Evolutionary conservation across 2,888 invertebrate species (phyloP).

Genomic region (Perithous albicinctus): DNA sequence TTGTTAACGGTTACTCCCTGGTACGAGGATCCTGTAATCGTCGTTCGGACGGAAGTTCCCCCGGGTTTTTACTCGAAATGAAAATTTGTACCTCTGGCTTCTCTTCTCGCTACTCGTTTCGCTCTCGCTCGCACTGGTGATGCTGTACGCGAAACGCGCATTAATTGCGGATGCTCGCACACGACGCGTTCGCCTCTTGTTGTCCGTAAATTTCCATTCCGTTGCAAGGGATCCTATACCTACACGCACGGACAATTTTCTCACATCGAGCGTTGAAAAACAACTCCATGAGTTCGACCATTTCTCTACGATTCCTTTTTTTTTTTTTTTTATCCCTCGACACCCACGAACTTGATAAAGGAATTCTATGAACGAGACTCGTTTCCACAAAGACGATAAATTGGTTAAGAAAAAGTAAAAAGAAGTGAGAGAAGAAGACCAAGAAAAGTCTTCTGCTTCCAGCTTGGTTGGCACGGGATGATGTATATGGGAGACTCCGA

Average conservation of each 20-base stretch:
- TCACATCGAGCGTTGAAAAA: not conserved
- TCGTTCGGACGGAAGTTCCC: slow-evolving; percentile 43
- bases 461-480: not conserved
- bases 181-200: slow-evolving; percentile 37
- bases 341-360: slow-evolving; percentile 6
- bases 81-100: slow-evolving; percentile 56
- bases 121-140: slow-evolving; percentile 8
- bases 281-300: not conserved
- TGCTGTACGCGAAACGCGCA: slow-evolving; percentile 36
- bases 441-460: not conserved
- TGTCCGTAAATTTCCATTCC: slow-evolving; percentile 52
- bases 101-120: not conserved
- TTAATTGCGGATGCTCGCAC: slow-evolving; percentile 48
- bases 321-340: not conserved
- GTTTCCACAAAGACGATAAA: slow-evolving; percentile 17
- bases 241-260: slow-evolving; percentile 7
- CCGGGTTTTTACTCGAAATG: slow-evolving; percentile 43
- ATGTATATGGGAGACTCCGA: not conserved
- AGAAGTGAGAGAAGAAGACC: not conserved
- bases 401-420: slow-evolving; percentile 17
- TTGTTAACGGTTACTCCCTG: slow-evolving; percentile 44
- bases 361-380: slow-evolving; percentile 26
- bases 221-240: not conserved
- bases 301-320: not conserved
- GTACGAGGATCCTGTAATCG: slow-evolving; percentile 49